Conservation (phyloP, 2,113 vertebrate species). For the Suricata suricatta region DNA sequence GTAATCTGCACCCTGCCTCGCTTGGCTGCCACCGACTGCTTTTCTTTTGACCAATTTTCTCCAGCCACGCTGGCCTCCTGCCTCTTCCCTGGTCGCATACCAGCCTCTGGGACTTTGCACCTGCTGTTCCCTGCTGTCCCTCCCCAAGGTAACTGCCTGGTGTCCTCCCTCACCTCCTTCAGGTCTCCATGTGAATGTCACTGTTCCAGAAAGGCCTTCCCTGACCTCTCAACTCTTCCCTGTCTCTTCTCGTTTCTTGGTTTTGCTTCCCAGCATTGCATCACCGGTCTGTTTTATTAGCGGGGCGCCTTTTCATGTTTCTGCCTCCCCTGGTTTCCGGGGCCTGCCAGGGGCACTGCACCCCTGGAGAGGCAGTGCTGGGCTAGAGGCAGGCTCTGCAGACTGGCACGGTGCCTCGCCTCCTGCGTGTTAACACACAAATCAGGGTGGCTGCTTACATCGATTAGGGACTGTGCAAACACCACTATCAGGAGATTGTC, state of each 20-base stretch:
- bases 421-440: not conserved
- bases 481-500: conserved; percentile 51
- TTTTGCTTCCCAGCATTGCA: not conserved
- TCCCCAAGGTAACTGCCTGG: too few relatives aligned
- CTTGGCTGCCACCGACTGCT: not conserved
- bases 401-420: conserved; percentile 33
- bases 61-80: not conserved
- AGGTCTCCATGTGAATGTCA: not conserved
- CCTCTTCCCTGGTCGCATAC: not conserved
- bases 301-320: not conserved
- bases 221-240: not conserved
- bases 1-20: rapidly evolving
- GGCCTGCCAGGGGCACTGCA: not conserved
- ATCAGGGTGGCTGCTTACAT: conserved; percentile 54
- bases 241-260: not conserved
- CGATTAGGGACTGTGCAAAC: conserved; percentile 63
- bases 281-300: not conserved
- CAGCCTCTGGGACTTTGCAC: not conserved
- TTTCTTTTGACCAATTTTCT: not conserved
- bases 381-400: not conserved
- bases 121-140: not conserved
- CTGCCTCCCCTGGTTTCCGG: not conserved
- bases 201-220: not conserved
- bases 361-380: not conserved
- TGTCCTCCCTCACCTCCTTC: not conserved